Evolutionary conservation across 2,888 invertebrate genomes (phyloP).

Genomic region (Listrodromus nycthemerus): DNA sequence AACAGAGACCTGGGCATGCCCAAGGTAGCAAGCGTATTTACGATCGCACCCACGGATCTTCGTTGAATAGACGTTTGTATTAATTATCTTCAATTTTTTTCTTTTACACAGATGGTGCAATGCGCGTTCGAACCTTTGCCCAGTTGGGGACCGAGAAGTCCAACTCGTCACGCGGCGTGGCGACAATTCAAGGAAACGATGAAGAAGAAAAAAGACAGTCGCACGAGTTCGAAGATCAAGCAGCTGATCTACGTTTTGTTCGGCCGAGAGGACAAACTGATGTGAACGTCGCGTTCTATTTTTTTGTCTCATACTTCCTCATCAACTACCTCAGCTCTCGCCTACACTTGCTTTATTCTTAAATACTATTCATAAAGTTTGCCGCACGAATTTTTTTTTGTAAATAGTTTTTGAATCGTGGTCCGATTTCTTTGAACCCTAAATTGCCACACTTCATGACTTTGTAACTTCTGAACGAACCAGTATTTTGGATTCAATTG

Average conservation of each 20-base stretch:
- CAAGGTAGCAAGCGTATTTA: slow-evolving; percentile 68
- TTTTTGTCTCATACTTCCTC: not conserved
- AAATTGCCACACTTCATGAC: too few relatives aligned
- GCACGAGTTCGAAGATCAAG: slow-evolving; percentile 68
- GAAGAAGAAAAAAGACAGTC: slow-evolving; percentile 68
- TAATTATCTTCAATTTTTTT: slow-evolving; percentile 19
- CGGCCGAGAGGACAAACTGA: slow-evolving; percentile 69
- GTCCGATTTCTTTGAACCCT: not conserved
- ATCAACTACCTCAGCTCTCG: slow-evolving; percentile 48
- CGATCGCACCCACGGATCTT: not conserved
- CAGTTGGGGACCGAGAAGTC: slow-evolving; percentile 83
- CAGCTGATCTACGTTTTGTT: slow-evolving; percentile 69
- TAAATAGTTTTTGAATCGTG: slow-evolving; percentile 55
- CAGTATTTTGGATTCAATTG: too few relatives aligned
- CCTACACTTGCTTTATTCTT: slow-evolving; percentile 26
- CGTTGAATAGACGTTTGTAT: slow-evolving; percentile 23
- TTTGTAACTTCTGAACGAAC: too few relatives aligned
- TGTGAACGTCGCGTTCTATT: slow-evolving; percentile 54
- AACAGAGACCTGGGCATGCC: slow-evolving; percentile 75
- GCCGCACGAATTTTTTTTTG: slow-evolving; percentile 30
- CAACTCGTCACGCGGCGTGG: slow-evolving; percentile 81
- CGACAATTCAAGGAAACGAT: slow-evolving; percentile 78
- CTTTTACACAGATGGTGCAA: slow-evolving; percentile 76
- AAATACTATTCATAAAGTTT: not conserved
- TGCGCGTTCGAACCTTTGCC: slow-evolving; percentile 79